phyloP scores from a whole-genome alignment of 2,888 invertebrate genomes.

The Leptinotarsa juncta region DNA sequence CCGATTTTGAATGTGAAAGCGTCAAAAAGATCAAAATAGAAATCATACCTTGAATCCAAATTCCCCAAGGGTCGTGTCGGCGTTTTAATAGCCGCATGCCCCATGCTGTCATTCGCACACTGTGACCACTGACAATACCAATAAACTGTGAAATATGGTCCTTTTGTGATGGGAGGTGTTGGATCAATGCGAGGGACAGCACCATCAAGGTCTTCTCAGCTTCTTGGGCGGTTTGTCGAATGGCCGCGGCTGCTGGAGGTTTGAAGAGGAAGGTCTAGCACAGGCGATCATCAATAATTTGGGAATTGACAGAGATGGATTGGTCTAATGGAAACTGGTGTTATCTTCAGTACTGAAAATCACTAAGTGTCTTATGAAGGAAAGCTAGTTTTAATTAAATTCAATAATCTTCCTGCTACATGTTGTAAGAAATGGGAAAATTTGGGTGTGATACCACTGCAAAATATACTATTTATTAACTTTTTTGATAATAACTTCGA shows the following conservation, averaged over 20 bases:
- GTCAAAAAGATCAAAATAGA: not conserved
- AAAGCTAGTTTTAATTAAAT: not conserved
- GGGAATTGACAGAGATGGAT: constrained; percentile 8
- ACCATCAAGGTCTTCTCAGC: constrained; percentile 45
- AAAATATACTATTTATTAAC: no score
- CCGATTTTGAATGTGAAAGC: not conserved
- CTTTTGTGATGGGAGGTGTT: constrained; percentile 51
- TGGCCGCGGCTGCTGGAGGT: constrained; percentile 34
- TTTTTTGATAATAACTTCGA: no score
- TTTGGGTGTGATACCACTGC: no score
- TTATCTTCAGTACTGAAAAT: not conserved
- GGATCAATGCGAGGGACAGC: constrained; percentile 43
- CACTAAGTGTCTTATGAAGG: not conserved
- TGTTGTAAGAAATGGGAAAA: no score
- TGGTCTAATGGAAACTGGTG: not conserved
- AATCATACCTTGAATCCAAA: constrained; percentile 7
- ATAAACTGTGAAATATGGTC: constrained; percentile 58
- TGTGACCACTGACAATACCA: constrained; percentile 54
- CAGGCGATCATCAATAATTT: constrained; percentile 28
- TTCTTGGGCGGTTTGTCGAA: constrained; percentile 50
- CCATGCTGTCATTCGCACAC: constrained; percentile 52
- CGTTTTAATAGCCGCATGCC: constrained; percentile 21
- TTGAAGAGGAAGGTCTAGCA: constrained; percentile 27
- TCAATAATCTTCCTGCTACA: no score
- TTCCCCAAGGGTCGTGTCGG: constrained; percentile 11